Conservation (phyloP, 2,113 vertebrate species). For the Tupaia chinensis region DNA sequence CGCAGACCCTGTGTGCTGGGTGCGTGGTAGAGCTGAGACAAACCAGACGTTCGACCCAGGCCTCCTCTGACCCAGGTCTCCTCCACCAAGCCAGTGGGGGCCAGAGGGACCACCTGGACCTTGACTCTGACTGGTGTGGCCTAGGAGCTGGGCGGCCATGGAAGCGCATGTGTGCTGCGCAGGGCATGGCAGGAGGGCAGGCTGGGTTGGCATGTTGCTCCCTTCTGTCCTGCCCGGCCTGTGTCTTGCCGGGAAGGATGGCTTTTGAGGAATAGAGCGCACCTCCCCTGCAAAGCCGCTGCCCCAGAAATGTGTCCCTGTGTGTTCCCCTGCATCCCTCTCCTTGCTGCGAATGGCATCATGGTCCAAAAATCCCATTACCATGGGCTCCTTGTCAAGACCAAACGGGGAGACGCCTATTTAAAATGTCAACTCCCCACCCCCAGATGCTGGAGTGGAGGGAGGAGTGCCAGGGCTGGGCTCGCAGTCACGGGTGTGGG, state of each 20-base stretch:
- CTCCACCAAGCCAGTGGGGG: not conserved
- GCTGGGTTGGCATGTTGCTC: not conserved
- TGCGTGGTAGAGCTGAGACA: not conserved
- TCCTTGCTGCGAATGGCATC: constrained; percentile 62
- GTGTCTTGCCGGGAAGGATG: constrained; percentile 5
- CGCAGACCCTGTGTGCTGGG: no score
- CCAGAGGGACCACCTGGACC: not conserved
- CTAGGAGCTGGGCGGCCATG: not conserved
- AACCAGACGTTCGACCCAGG: not conserved
- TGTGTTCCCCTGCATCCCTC: not conserved
- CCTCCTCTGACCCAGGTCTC: not conserved
- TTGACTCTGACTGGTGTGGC: not conserved
- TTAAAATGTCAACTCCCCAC: constrained; percentile 73
- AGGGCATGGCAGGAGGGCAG: not conserved
- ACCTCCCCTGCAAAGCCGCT: constrained; percentile 38
- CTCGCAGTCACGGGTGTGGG: not conserved
- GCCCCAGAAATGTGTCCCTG: constrained; percentile 64
- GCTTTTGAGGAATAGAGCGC: not conserved
- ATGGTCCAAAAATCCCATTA: constrained; percentile 76
- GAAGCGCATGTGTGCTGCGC: not conserved
- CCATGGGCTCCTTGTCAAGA: constrained; percentile 71
- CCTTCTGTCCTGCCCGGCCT: not conserved
- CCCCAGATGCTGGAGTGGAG: accelerated
- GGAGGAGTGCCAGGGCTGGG: not conserved
- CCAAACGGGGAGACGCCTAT: constrained; percentile 72